Base-by-base conservation (phyloP, 2,113 vertebrate species). In the Spea multiplicata region DNA sequence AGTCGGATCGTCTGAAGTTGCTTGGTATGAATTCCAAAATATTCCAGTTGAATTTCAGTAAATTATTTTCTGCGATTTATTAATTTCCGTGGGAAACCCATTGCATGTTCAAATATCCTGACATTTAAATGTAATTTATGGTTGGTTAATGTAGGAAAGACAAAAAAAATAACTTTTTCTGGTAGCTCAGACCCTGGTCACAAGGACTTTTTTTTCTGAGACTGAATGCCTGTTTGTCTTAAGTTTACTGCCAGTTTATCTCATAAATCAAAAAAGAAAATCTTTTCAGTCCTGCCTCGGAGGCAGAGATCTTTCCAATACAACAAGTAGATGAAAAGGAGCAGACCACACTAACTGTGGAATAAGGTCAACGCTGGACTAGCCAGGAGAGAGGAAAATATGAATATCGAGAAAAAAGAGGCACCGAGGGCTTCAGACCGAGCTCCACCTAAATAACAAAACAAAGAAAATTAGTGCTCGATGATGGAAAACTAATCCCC, bases 341-440 rank as follows among this genome's bases (percentile, higher is more conserved):
- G 73, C 71, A 68, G 78, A 80, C 78, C 78, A 74, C 78, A 80
- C 78, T 49, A 74, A 74, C 44, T 68, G 71, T 71, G 9, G 53
- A 68, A 66, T 74, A 80, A 80, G 71, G 78, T 80, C 78, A 80
- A 8, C 7, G 76, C 12, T 62, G 10, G 71, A 47, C 48, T 62
- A 73, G 78, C 78, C 78, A 73, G 71, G 71, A 80, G 66, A 80
- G 77, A 80, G 70, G 71, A 47, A 67, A 80, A 73, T 80, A 44
- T 80, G 50, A 66, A 80, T 67, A 44, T 52, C 62, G 30, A 30
- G 47, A 80, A 17, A 59, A 66, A 62, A 66, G 76, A 79, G 76
- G 55, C 69, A 66, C 69, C 14, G 44, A 64, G 59, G 71, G 64
- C 62, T 66, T 71, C 50, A 30, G 13, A 49, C 17, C 14, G 44